These are phyloP conservation scores for Papilio helenus DNA, from an alignment of 1,140 invertebrate genomes.

Conservation along the genomic window DNA sequence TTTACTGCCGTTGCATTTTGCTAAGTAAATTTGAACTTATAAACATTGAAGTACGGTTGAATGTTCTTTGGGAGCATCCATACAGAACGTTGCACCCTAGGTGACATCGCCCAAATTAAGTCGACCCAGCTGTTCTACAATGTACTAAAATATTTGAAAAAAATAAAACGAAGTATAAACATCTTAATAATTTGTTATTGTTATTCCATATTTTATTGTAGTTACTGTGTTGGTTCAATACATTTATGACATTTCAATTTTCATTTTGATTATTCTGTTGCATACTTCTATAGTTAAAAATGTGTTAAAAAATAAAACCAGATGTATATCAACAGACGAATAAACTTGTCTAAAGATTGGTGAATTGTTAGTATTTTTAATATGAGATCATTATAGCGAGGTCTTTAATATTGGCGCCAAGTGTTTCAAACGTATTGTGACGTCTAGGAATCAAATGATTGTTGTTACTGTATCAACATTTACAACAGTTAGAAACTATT, in stretches of 20 bases:
- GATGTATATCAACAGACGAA: no score
- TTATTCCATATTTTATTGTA: not conserved
- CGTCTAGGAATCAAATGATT: slow-evolving; percentile 72
- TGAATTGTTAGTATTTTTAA: not conserved
- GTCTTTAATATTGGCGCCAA: slow-evolving; percentile 67
- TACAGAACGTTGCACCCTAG: slow-evolving; percentile 46
- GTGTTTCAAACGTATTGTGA: slow-evolving; percentile 72
- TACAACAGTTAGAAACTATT: slow-evolving; percentile 44
- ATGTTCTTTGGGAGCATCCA: slow-evolving; percentile 70
- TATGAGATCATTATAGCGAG: slow-evolving; percentile 55
- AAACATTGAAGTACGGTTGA: slow-evolving; percentile 67
- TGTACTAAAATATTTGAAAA: slow-evolving; percentile 41
- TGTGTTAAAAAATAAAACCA: slow-evolving; percentile 2
- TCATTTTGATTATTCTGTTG: no score
- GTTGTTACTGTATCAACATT: slow-evolving; percentile 26
- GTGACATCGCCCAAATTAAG: slow-evolving; percentile 75
- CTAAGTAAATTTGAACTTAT: slow-evolving; percentile 72
- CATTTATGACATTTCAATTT: no score
- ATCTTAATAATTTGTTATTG: not conserved
- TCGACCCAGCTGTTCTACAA: slow-evolving; percentile 52
- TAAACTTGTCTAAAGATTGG: not conserved
- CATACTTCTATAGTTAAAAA: no score
- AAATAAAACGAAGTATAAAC: not conserved
- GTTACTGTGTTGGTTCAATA: no score
- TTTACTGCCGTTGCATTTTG: slow-evolving; percentile 49